Base-by-base conservation (phyloP, 2,888 invertebrate species). In the Diadegma fenestrale region DNA sequence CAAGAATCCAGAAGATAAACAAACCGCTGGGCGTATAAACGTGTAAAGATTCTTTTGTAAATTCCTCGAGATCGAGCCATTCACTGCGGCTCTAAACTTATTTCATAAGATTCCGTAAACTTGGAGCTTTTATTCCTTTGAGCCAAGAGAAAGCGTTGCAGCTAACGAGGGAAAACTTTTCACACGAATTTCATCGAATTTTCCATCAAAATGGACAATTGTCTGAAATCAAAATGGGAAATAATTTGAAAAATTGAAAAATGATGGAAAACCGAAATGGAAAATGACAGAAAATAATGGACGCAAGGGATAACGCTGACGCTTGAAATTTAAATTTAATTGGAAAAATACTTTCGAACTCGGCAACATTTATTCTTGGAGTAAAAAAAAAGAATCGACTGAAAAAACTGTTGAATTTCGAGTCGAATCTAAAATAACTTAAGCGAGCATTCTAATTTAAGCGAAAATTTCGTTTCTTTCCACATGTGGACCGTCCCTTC, bases 51-150 rank as follows among this genome's bases (percentile, higher is more conserved):
- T 77, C 48, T 37, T 37, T 22, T 33, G 69, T 75, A 69, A 79
- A 83, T 75, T 83, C 83, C 61, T 69, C 8, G 37, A 41, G 22
- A 63, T 69, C 63, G 41, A 30, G 64, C 33, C 19, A 22, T 33
- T 45, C 64, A 19, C 19, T 43, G n/a, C n/a, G 66, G 22, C 51
- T 58, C 51, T 43, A 75, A 79, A 75, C 41, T 75, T 61, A 63
- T 84, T 79, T 69, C 75, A 30, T 54, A 80, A 76, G 75, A 84
- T 84, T 80, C 48, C 69, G 43, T 22, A 80, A 69, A 80, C 51
- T 84, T 84, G 22, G 8, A 43, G 73, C 22, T 30, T n/a, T n/a
- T 8, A 37, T 37, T 22, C 68, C 63, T 22, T 8, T 26, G 45
- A 66, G 22, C 33, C 14, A 41, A 45, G 72, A 43, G 14, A 54